Evolutionary conservation across 1,140 invertebrate genomes (phyloP).

Genomic region (Brachionus koreanus): DNA sequence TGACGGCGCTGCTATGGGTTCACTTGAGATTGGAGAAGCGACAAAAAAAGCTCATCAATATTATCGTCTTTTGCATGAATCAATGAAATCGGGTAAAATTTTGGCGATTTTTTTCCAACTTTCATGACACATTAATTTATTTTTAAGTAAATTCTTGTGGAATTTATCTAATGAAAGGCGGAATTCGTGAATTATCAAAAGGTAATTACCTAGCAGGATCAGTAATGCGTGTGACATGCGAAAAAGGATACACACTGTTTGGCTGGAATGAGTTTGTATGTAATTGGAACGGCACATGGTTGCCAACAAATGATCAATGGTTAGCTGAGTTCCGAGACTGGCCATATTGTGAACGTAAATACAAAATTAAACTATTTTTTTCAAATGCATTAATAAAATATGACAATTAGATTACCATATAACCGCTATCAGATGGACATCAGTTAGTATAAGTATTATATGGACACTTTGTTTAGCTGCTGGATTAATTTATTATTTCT

Average conservation of each 20-base stretch:
- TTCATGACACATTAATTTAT: background rate
- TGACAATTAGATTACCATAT: slow-evolving; percentile 42
- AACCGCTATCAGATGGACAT: slow-evolving; percentile 44
- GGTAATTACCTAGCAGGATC: slow-evolving; percentile 41
- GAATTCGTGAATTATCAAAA: slow-evolving; percentile 34
- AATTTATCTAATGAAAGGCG: slow-evolving; percentile 33
- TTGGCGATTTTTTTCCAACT: background rate
- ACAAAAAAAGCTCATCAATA: slow-evolving; percentile 39
- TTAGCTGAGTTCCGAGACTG: slow-evolving; percentile 41
- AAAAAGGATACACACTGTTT: slow-evolving; percentile 42
- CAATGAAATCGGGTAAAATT: slow-evolving; percentile 42
- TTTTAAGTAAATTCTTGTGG: slow-evolving; percentile 44
- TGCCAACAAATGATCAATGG: slow-evolving; percentile 43
- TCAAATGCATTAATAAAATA: background rate
- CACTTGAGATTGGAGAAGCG: slow-evolving; percentile 28
- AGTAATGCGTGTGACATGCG: slow-evolving; percentile 26
- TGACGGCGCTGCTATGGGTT: slow-evolving; percentile 34
- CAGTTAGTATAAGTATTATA: slow-evolving; percentile 35
- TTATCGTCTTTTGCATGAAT: slow-evolving; percentile 34
- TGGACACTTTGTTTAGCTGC: slow-evolving; percentile 26
- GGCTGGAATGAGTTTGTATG: slow-evolving; percentile 41
- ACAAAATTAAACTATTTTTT: background rate
- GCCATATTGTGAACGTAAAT: slow-evolving; percentile 43
- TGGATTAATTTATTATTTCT: slow-evolving; percentile 21
- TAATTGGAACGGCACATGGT: slow-evolving; percentile 44